These are phyloP conservation scores for Barypeithes pellucidus DNA, from an alignment of 2,888 invertebrate genomes.

Conservation along the genomic window DNA sequence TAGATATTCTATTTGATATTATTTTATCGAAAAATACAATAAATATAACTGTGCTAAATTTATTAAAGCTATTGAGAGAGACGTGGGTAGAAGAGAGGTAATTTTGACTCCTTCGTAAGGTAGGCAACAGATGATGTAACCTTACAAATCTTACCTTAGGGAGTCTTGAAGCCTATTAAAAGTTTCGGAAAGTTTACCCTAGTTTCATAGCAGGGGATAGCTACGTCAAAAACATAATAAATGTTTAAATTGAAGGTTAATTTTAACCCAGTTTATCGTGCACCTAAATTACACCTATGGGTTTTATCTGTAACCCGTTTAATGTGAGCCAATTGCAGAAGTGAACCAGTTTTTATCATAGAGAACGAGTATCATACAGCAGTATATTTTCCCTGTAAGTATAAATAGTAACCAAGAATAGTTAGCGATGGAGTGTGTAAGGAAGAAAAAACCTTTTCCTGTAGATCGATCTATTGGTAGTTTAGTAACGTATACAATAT, in stretches of 20 bases:
- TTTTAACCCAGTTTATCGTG: not conserved
- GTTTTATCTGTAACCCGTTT: not conserved
- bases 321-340: no score
- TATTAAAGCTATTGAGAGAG: not conserved
- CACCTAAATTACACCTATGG: not conserved
- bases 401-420: no score
- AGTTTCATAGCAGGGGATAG: constrained; percentile 17
- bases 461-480: no score
- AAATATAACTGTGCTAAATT: not conserved
- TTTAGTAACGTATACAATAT: no score
- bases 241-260: constrained; percentile 14
- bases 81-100: constrained; percentile 14
- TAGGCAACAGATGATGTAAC: constrained; percentile 30
- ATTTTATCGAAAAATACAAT: not conserved
- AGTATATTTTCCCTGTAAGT: no score
- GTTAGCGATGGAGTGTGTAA: no score
- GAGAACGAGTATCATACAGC: no score
- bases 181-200: constrained; percentile 27
- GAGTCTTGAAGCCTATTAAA: constrained; percentile 25
- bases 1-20: not conserved
- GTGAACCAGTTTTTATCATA: no score
- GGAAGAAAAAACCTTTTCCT: no score
- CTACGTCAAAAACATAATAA: constrained; percentile 20
- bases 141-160: constrained; percentile 26
- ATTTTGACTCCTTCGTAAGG: constrained; percentile 1